phyloP scores from a whole-genome alignment of 2,888 invertebrate species.

The Phytoseiulus persimilis region DNA sequence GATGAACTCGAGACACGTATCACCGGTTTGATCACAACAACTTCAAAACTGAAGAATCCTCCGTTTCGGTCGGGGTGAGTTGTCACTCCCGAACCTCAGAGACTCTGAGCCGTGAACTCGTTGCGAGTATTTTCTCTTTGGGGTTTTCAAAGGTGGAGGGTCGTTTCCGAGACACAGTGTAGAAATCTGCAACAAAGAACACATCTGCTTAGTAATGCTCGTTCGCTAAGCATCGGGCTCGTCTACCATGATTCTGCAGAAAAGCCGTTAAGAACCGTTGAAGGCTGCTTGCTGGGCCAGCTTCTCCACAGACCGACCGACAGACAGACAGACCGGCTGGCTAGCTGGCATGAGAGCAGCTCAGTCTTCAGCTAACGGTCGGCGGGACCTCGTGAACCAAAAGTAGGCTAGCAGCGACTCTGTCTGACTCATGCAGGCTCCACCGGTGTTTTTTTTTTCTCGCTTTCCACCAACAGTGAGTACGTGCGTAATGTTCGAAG shows the following conservation, averaged over 20 bases:
- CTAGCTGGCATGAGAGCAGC: neutral
- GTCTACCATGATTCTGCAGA: conserved; percentile 32
- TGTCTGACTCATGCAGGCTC: neutral
- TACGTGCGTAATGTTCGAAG: neutral
- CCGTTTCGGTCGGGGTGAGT: neutral
- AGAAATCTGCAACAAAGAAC: conserved; percentile 24
- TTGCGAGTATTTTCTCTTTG: neutral
- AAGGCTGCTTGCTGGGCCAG: neutral
- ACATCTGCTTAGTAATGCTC: conserved; percentile 27
- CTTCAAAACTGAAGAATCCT: neutral
- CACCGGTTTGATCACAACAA: neutral
- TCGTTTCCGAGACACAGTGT: conserved; percentile 32
- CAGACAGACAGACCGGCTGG: neutral
- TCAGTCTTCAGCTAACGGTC: conserved; percentile 38
- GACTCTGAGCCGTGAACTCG: neutral
- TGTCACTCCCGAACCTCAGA: neutral
- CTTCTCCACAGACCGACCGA: neutral
- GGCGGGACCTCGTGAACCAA: conserved; percentile 19
- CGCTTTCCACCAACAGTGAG: neutral
- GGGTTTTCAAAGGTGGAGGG: neutral
- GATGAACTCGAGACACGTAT: neutral
- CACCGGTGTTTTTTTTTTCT: neutral
- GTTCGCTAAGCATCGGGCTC: neutral
- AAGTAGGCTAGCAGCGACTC: neutral
- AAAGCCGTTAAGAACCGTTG: conserved; percentile 37